A percentile compares a stretch with the other conserved stretches of the same genome.
Evolutionary conservation across 2,113 vertebrate genomes (phyloP).

Genomic region (Gracilinanus agilis): DNA sequence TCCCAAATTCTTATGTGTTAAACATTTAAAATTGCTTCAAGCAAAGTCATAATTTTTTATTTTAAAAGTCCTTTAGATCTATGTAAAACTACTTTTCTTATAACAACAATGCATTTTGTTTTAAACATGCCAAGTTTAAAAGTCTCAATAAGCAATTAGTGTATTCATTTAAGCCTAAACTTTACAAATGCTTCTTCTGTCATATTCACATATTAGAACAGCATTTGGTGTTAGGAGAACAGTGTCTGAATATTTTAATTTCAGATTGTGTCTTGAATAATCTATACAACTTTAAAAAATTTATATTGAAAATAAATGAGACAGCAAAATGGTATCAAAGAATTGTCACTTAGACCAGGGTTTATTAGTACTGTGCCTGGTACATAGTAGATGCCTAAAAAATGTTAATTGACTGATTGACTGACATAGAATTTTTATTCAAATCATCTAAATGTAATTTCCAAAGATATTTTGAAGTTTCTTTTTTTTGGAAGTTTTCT

Average conservation of each 20-base stretch:
- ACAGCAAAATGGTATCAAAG: background rate
- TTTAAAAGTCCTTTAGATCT: background rate
- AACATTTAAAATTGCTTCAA: background rate
- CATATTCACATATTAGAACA: background rate
- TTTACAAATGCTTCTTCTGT: background rate
- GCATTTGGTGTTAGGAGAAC: background rate
- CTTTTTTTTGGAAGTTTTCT: slow-evolving; percentile 35
- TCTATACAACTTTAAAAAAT: background rate
- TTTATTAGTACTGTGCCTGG: background rate
- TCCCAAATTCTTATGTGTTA: background rate
- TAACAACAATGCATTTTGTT: background rate
- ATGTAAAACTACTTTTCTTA: background rate
- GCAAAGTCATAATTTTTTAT: background rate
- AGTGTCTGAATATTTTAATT: background rate
- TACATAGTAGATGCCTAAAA: background rate
- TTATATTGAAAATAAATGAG: background rate
- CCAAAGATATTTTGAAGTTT: slow-evolving; percentile 50
- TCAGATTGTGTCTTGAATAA: background rate
- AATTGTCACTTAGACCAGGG: background rate
- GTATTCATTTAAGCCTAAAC: background rate
- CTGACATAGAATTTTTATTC: background rate
- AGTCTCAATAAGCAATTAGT: background rate
- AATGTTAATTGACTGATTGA: background rate
- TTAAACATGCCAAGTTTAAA: background rate
- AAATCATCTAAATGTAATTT: background rate